Evolutionary conservation across 1,140 invertebrate genomes (phyloP).

Genomic region (Acromyrmex heyeri): DNA sequence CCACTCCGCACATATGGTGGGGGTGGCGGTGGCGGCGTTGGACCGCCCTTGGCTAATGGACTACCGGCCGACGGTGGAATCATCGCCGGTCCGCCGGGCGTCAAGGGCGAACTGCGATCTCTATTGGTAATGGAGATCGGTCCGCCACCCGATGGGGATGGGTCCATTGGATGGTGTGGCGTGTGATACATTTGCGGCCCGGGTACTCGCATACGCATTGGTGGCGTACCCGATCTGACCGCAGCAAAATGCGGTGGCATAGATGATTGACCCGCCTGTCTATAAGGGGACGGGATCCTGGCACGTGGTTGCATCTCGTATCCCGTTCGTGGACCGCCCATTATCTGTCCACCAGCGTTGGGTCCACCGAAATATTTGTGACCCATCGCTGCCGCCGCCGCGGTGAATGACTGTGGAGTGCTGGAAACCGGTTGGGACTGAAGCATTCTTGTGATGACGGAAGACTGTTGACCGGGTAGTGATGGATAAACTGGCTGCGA

Average conservation of each 20-base stretch:
- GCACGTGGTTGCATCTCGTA: conserved; percentile 84
- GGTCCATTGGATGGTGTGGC: conserved; percentile 87
- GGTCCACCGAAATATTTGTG: conserved; percentile 85
- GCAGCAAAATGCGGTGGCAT: conserved; percentile 84
- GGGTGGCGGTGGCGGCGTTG: conserved; percentile 83
- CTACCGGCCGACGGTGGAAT: conserved; percentile 83
- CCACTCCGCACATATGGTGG: conserved; percentile 81
- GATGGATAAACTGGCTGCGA: conserved; percentile 81
- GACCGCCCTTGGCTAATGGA: conserved; percentile 83
- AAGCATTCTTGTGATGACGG: conserved; percentile 89
- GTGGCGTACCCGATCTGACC: conserved; percentile 83
- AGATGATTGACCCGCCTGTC: conserved; percentile 82
- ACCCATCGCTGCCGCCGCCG: conserved; percentile 85
- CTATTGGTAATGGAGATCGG: conserved; percentile 85
- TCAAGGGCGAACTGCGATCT: conserved; percentile 83
- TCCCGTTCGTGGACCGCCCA: conserved; percentile 81
- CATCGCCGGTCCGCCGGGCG: conserved; percentile 79
- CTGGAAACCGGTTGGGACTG: conserved; percentile 86
- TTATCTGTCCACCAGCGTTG: conserved; percentile 79
- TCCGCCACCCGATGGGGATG: conserved; percentile 87
- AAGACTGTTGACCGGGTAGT: conserved; percentile 87
- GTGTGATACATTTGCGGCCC: conserved; percentile 86
- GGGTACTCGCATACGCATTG: conserved; percentile 84
- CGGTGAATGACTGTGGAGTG: conserved; percentile 84
- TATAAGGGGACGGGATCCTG: conserved; percentile 84